Evolutionary conservation across 2,113 vertebrate species (phyloP).

Genomic region (Xiphophorus maculatus): DNA sequence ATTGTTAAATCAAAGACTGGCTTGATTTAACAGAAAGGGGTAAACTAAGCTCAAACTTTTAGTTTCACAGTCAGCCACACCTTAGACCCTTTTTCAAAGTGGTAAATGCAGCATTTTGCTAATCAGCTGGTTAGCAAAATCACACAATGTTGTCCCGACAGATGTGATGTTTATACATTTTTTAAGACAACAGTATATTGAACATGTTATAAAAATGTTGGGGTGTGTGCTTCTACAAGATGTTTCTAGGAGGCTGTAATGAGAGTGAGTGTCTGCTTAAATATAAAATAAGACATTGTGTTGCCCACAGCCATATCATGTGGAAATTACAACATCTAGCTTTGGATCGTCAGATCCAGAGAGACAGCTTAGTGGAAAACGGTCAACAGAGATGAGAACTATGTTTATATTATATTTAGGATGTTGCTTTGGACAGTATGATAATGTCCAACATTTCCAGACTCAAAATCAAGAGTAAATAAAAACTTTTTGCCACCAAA

Average conservation of each 20-base stretch:
- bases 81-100: too few species aligned
- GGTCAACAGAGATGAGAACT: background rate
- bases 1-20: background rate
- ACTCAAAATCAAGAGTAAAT: background rate
- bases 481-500: background rate
- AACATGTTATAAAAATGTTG: background rate
- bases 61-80: background rate
- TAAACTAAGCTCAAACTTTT: background rate
- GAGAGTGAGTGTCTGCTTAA: background rate
- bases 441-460: background rate
- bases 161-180: background rate
- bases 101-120: background rate
- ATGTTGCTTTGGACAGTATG: background rate
- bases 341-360: too few species aligned
- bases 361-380: too few species aligned
- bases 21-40: background rate
- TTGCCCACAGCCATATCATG: too few species aligned
- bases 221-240: background rate
- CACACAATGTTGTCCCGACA: background rate
- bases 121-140: background rate
- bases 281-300: too few species aligned
- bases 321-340: too few species aligned
- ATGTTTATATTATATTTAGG: background rate
- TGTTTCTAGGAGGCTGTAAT: background rate
- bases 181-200: background rate